These are phyloP conservation scores for Ecdyonurus torrentis DNA, from an alignment of 2,888 invertebrate species.

Conservation along the genomic window DNA sequence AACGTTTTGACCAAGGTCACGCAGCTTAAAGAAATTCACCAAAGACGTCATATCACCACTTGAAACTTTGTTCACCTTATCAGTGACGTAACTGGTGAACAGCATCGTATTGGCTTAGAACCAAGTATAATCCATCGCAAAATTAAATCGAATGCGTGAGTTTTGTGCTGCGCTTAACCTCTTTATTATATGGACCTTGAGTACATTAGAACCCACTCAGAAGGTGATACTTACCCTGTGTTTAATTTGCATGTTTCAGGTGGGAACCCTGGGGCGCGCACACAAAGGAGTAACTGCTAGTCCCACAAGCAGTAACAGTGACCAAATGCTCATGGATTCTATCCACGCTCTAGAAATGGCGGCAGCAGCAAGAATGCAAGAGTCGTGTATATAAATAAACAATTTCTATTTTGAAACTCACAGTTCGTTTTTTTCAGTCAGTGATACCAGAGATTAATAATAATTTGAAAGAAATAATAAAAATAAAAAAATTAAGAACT, in stretches of 20 bases:
- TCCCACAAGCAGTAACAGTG: slow-evolving; percentile 3
- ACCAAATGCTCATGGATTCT: slow-evolving; percentile 5
- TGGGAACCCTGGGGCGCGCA: background rate
- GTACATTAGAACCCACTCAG: background rate
- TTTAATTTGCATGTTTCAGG: background rate
- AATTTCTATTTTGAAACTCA: too few relatives aligned
- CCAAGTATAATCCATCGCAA: too few relatives aligned
- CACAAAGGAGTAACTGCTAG: slow-evolving; percentile 10
- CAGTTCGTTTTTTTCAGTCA: background rate
- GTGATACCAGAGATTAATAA: background rate
- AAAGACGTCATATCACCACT: too few relatives aligned
- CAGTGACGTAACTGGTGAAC: too few relatives aligned
- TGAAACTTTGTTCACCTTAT: too few relatives aligned
- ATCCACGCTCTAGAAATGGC: slow-evolving; percentile 9
- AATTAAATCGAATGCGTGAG: too few relatives aligned
- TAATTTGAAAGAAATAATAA: background rate
- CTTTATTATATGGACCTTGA: background rate
- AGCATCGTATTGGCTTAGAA: too few relatives aligned
- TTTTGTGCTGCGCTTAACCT: too few relatives aligned
- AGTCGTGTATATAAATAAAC: slow-evolving; percentile 9
- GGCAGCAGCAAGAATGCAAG: slow-evolving; percentile 8
- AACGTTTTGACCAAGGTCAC: background rate
- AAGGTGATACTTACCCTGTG: background rate
- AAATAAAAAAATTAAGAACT: too few relatives aligned
- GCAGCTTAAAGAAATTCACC: too few relatives aligned